These are phyloP conservation scores for Neomicropteryx cornuta DNA, from an alignment of 1,140 invertebrate genomes.

Conservation along the genomic window DNA sequence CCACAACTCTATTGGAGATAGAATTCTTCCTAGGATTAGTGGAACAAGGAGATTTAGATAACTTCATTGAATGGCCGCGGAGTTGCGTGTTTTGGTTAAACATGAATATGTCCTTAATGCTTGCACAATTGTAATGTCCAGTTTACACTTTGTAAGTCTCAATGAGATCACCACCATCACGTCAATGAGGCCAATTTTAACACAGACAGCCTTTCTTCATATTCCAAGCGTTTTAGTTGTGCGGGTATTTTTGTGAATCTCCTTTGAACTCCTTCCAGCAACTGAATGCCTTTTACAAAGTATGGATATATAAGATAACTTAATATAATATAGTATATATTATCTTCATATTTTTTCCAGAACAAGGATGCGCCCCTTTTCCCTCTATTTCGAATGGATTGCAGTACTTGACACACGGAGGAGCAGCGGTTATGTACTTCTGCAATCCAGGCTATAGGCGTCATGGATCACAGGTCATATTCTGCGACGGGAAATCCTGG, in stretches of 20 bases:
- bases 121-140: too few relatives aligned
- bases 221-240: neutral
- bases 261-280: neutral
- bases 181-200: neutral
- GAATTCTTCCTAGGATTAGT: too few relatives aligned
- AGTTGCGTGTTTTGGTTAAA: too few relatives aligned
- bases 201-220: neutral
- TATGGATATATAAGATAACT: neutral
- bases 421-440: constrained; percentile 48
- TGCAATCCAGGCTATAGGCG: constrained; percentile 49
- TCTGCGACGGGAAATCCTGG: constrained; percentile 54
- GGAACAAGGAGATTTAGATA: too few relatives aligned
- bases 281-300: neutral
- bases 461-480: constrained; percentile 41
- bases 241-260: neutral
- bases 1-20: too few relatives aligned
- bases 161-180: too few relatives aligned
- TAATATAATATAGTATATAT: neutral
- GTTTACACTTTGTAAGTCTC: too few relatives aligned
- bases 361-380: constrained; percentile 19
- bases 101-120: too few relatives aligned
- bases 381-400: constrained; percentile 37
- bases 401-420: constrained; percentile 31
- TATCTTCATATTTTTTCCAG: constrained; percentile 17
- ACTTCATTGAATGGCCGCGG: too few relatives aligned